Conservation (phyloP, 2,113 vertebrate genomes). For the Tachuris rubrigastra region DNA sequence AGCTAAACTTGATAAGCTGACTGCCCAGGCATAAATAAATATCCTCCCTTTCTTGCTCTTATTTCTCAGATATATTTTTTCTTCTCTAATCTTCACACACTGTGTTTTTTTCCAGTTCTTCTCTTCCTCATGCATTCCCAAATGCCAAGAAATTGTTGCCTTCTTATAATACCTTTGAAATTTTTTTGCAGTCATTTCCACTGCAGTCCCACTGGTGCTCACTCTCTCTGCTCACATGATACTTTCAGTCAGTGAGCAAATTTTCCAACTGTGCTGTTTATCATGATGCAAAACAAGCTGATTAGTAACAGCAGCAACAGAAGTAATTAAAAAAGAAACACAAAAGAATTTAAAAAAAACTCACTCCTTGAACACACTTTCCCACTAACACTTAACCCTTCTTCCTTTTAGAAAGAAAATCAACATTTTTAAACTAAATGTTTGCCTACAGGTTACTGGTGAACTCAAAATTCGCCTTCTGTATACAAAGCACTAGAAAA, state of each 20-base stretch:
- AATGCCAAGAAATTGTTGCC: neutral
- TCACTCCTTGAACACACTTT: neutral
- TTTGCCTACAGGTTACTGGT: neutral
- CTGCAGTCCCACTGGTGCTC: neutral
- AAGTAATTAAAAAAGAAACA: constrained; percentile 50
- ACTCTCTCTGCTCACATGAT: neutral
- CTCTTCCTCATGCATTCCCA: neutral
- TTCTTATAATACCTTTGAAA: neutral
- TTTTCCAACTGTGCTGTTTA: constrained; percentile 53
- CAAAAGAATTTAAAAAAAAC: neutral
- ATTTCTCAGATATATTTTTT: neutral
- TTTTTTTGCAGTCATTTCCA: neutral
- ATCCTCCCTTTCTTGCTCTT: neutral
- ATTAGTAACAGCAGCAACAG: constrained; percentile 41
- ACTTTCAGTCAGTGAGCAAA: constrained; percentile 29
- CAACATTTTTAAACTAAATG: neutral
- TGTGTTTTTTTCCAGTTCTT: neutral
- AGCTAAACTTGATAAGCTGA: neutral
- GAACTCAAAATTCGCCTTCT: neutral
- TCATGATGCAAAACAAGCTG: constrained; percentile 24
- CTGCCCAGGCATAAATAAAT: neutral
- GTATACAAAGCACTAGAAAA: neutral
- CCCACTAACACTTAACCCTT: neutral
- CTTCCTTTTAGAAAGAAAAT: neutral
- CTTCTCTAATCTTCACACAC: neutral